Percentiles rank a stretch among this genome's conserved stretches.
These are phyloP conservation scores for Apostichopus leukothele DNA, from an alignment of 53 echinoderm and acorn worm species.

Conservation along the genomic window DNA sequence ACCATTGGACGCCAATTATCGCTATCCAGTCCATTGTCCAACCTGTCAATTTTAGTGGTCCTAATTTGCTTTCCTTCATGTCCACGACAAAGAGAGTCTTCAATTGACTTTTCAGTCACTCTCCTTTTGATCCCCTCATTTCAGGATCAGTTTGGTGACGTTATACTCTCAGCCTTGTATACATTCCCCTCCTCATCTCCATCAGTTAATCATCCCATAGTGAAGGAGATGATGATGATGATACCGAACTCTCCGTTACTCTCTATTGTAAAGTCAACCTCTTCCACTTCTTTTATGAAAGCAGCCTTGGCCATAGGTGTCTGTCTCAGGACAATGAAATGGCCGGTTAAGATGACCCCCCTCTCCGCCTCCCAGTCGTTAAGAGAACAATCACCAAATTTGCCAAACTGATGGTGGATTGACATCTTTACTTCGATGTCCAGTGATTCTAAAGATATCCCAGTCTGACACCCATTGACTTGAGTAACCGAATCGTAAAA, in stretches of 20 bases:
- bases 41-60: slow-evolving; percentile 40
- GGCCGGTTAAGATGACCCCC: slow-evolving; percentile 4
- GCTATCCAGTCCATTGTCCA: slow-evolving; percentile 19
- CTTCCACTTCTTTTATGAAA: not conserved
- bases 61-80: slow-evolving; percentile 33
- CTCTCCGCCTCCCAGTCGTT: slow-evolving; percentile 40
- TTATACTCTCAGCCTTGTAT: not conserved
- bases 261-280: not conserved
- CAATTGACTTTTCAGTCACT: slow-evolving; percentile 29
- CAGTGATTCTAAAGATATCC: slow-evolving; percentile 15
- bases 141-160: not conserved
- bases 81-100: slow-evolving; percentile 1
- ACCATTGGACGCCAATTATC: slow-evolving; percentile 39
- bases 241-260: not conserved
- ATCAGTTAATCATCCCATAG: not conserved
- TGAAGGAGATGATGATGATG: not conserved
- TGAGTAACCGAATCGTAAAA: not conserved
- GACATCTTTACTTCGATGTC: slow-evolving; percentile 39
- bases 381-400: slow-evolving; percentile 28
- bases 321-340: slow-evolving; percentile 9
- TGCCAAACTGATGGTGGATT: slow-evolving; percentile 10
- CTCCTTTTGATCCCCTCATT: slow-evolving; percentile 2
- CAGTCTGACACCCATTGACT: slow-evolving; percentile 18
- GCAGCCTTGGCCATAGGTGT: slow-evolving; percentile 2
- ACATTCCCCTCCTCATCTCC: not conserved